Evolutionary conservation across 2,797 vertebrate species (phyloP).

Genomic region (Sternotherus odoratus): DNA sequence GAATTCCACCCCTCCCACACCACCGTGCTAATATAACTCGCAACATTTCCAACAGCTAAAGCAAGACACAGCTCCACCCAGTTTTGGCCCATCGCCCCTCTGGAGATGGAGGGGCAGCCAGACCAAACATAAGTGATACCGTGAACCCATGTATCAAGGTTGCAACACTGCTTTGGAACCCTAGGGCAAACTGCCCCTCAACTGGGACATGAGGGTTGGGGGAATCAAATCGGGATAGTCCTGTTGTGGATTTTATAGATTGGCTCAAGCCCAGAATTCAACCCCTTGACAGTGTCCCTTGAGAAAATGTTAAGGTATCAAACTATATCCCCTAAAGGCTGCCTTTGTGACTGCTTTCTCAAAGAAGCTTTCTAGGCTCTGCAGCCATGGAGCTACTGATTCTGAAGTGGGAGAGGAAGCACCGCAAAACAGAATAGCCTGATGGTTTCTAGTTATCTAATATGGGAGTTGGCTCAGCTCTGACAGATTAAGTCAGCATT

Average conservation of each 20-base stretch:
- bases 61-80: background rate
- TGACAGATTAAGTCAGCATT: conserved; percentile 36
- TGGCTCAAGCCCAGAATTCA: background rate
- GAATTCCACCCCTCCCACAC: background rate
- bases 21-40: background rate
- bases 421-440: background rate
- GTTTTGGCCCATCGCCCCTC: background rate
- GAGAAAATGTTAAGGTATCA: conserved; percentile 1
- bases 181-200: background rate
- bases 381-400: background rate
- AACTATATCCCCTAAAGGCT: conserved; percentile 16
- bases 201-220: background rate
- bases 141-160: background rate
- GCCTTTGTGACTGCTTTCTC: background rate
- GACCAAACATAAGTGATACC: background rate
- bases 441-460: background rate
- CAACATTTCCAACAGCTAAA: background rate
- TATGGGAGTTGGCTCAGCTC: conserved; percentile 10
- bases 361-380: conserved; percentile 14
- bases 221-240: background rate
- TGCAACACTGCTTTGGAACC: background rate
- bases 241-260: background rate
- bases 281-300: background rate
- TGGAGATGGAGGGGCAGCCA: background rate
- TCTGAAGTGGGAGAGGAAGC: conserved; percentile 3